Evolutionary conservation across 2,113 vertebrate species (phyloP), one percentile per base, ranked within the genome.

Genomic region (Todiramphus chloris): DNA sequence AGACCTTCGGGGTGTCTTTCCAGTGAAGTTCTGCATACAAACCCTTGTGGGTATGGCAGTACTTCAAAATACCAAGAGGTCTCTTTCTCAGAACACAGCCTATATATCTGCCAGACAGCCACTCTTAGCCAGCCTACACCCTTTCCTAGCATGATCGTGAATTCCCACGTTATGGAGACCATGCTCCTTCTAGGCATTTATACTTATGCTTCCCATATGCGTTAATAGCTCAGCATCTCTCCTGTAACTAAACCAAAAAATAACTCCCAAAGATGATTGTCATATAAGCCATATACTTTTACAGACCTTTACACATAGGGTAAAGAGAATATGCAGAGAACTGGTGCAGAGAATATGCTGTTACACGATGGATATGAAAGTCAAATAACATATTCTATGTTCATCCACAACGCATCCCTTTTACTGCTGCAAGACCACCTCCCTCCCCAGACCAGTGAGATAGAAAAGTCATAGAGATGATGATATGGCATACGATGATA

Each of bases 11-110:
- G 48, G 30, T 66, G 50, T 83, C 72, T 55, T 76, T n/a, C 28
- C 41, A 76, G 21, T 10, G 16, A 35, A 86, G 76, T 41, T 69
- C 62, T 83, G 35, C 53, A 35, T 15, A 44, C 24, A 68, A 78
- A 43, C 28, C 48, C 13, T 1, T 77, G 48, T 68, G 62, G 23
- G 13, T 59, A 56, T 37, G 55, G 63, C 51, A 83, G 23, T 43
- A 69, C 83, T 87, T 83, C 51, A 87, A 88, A 74, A 9, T 85
- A 43, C 41, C 12, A 9, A 85, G 77, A 83, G 50, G 33, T 55
- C 21, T 91, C 51, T 86, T 92, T 79, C 58, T 86, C 48, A 81
- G 60, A 94, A 53, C 41, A 78, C 41, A 82, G 68, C 30, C 48
- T 51, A 39, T 44, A n/a, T n/a, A 78, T 92, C n/a, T 93, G 75